Conservation (phyloP, 1,140 invertebrate species). For the Scaptomyza montana region DNA sequence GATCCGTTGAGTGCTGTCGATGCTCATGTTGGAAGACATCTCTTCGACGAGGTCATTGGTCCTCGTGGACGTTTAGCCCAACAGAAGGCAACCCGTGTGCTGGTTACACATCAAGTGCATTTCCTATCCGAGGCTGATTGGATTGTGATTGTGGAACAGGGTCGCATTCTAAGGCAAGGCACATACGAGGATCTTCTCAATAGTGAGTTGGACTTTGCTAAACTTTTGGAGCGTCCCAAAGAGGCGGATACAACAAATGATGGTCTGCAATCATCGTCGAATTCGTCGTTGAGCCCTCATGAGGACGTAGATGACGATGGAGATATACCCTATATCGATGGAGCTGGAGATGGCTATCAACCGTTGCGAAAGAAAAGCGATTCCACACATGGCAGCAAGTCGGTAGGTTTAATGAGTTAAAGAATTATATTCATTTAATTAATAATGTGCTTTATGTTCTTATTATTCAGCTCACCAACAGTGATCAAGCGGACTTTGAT, state of each 20-base stretch:
- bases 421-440: too few species aligned
- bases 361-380: constrained; percentile 63
- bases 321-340: constrained; percentile 83
- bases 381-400: constrained; percentile 66
- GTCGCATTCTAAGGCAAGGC: constrained; percentile 85
- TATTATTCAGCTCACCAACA: constrained; percentile 34
- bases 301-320: constrained; percentile 70
- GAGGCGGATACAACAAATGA: constrained; percentile 40
- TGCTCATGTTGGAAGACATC: constrained; percentile 87
- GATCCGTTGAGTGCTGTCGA: constrained; percentile 92
- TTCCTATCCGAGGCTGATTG: constrained; percentile 89
- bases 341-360: constrained; percentile 68
- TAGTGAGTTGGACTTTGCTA: constrained; percentile 86
- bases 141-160: constrained; percentile 91
- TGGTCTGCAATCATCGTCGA: constrained; percentile 19
- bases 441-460: too few species aligned
- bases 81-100: constrained; percentile 88
- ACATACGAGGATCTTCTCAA: constrained; percentile 85
- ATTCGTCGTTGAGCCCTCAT: constrained; percentile 53
- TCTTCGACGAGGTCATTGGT: constrained; percentile 88
- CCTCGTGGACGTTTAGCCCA: constrained; percentile 85
- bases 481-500: constrained; percentile 47
- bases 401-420: constrained; percentile 43
- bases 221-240: constrained; percentile 84
- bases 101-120: constrained; percentile 94